Percentiles rank a stretch among this genome's conserved stretches.
These are phyloP conservation scores for Thecophora atra DNA, from an alignment of 2,888 invertebrate genomes.

Conservation along the genomic window DNA sequence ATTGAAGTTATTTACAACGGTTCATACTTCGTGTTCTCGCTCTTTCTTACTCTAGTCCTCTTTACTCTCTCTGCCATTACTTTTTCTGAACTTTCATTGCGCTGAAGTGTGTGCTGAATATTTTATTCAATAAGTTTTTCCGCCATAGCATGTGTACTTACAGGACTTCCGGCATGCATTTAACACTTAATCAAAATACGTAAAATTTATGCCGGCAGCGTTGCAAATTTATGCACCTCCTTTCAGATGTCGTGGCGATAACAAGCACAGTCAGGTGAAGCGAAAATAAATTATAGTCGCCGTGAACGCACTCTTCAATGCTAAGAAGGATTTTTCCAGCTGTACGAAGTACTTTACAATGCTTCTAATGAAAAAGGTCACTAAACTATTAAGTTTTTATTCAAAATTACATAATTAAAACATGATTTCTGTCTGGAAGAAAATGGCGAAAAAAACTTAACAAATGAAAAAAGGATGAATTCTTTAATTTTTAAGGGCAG, in stretches of 20 bases:
- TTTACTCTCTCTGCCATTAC: background rate
- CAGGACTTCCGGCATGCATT: constrained; percentile 22
- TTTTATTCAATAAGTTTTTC: constrained; percentile 10
- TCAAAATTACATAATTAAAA: no score
- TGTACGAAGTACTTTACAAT: no score
- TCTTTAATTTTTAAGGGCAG: no score
- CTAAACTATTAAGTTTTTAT: no score
- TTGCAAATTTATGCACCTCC: constrained; percentile 53
- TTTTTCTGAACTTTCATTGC: background rate
- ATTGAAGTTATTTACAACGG: no score
- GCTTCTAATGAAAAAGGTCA: no score
- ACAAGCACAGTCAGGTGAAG: constrained; percentile 12
- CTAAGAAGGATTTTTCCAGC: background rate
- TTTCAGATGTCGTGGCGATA: constrained; percentile 45
- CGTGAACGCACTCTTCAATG: constrained; percentile 6
- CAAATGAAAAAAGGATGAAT: no score
- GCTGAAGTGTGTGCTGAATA: background rate
- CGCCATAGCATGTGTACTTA: background rate
- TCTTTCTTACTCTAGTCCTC: background rate
- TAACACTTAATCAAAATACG: constrained; percentile 35
- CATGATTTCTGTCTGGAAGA: no score
- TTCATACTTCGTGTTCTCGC: no score
- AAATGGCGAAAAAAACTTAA: no score
- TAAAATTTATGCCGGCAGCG: constrained; percentile 46
- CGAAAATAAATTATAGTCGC: constrained; percentile 23